phyloP scores from a whole-genome alignment of 1,140 invertebrate genomes.

The Trinorchestia longiramus region DNA sequence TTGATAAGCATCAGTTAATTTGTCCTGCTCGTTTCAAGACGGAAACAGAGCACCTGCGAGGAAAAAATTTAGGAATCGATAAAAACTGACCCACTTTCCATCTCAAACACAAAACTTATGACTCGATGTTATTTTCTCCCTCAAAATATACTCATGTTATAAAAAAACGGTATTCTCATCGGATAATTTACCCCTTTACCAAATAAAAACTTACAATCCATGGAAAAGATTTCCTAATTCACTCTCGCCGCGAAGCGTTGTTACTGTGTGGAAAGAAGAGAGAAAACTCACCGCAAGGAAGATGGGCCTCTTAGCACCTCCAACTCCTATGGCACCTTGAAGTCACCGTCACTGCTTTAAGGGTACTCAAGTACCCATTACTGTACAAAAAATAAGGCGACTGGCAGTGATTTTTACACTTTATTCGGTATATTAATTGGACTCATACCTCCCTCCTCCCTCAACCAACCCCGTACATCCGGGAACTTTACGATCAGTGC shows the following conservation, averaged over 20 bases:
- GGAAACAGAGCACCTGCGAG: neutral
- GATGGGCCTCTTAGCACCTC: conserved; percentile 34
- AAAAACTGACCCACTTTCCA: conserved; percentile 34
- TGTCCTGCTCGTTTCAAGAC: neutral
- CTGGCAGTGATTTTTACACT: conserved; percentile 53
- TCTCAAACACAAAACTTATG: neutral
- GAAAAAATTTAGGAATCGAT: neutral
- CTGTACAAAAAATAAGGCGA: conserved; percentile 53
- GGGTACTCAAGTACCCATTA: conserved; percentile 50
- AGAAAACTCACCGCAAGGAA: conserved; percentile 27
- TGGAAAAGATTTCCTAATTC: neutral
- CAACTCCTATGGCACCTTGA: conserved; percentile 52
- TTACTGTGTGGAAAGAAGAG: conserved; percentile 1
- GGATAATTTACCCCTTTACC: neutral
- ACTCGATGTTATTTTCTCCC: neutral
- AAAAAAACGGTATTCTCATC: neutral
- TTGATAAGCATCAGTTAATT: neutral
- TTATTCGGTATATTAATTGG: conserved; percentile 41
- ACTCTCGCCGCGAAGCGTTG: conserved; percentile 16
- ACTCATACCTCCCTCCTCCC: conserved; percentile 50
- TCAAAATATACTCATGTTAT: neutral
- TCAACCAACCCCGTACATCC: conserved; percentile 53
- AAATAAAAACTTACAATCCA: conserved; percentile 39
- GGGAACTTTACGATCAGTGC: conserved; percentile 45
- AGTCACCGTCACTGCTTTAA: conserved; percentile 50